These are phyloP conservation scores for Tokudaia muenninki DNA, from an alignment of 2,797 vertebrate species.

Conservation along the genomic window DNA sequence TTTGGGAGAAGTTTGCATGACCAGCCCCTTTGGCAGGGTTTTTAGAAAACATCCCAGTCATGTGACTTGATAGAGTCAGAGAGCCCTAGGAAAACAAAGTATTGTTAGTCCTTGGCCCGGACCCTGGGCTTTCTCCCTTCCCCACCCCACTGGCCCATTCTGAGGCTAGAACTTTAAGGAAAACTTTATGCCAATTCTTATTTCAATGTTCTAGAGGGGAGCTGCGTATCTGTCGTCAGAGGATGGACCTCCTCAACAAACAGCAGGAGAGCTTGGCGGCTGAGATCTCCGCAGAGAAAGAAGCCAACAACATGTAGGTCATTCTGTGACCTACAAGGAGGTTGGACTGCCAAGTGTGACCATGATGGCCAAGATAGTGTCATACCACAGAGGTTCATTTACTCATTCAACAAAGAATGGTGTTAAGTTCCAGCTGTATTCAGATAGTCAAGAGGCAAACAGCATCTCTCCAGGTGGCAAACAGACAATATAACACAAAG, in stretches of 20 bases:
- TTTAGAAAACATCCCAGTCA: not conserved
- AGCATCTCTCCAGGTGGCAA: not conserved
- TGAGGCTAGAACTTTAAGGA: too few species aligned
- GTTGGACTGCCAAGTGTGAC: too few species aligned
- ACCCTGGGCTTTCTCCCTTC: not conserved
- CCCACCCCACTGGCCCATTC: too few species aligned
- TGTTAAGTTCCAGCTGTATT: not conserved
- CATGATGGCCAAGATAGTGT: too few species aligned
- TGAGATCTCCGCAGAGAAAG: constrained; percentile 87
- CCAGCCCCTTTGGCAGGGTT: not conserved
- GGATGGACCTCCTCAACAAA: constrained; percentile 85
- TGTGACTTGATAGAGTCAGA: not conserved
- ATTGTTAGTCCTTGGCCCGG: not conserved
- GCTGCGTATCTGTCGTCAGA: constrained; percentile 88
- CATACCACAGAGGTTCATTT: not conserved
- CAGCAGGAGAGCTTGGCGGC: constrained; percentile 88
- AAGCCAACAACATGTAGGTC: constrained; percentile 89
- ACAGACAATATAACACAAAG: not conserved
- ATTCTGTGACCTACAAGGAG: not conserved
- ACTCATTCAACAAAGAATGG: not conserved
- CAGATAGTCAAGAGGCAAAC: not conserved
- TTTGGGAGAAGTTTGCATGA: not conserved
- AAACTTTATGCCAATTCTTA: accelerated
- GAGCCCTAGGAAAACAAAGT: accelerated
- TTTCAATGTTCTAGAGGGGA: constrained; percentile 84